Conservation (phyloP, 2,888 invertebrate species). For the Aphelenchoides bicaudatus region DNA sequence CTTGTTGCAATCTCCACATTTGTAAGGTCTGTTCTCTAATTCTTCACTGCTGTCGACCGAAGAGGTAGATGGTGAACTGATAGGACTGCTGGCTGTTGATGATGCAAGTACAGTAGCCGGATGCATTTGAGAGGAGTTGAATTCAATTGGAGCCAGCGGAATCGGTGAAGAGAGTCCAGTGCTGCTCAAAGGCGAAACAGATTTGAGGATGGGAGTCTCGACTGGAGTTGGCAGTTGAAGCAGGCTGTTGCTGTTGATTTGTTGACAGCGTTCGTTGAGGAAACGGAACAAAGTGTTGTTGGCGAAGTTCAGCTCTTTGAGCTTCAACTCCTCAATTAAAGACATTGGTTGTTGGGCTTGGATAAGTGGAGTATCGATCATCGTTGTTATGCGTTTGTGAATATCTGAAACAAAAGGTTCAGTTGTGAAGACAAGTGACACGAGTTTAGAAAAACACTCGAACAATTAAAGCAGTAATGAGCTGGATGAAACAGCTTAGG, state of each 20-base stretch:
- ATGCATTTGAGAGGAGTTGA: no score
- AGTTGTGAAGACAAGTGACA: no score
- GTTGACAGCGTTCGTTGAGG: neutral
- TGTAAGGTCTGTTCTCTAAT: slow-evolving; percentile 18
- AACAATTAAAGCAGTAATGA: no score
- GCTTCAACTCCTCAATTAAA: slow-evolving; percentile 1
- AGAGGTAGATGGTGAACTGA: slow-evolving; percentile 10
- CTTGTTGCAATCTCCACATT: slow-evolving; percentile 18
- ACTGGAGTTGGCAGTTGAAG: neutral
- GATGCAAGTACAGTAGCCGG: neutral
- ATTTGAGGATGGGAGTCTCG: no score
- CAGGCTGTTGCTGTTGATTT: neutral
- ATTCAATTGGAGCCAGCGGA: no score
- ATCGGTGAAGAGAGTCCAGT: neutral
- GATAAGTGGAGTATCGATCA: neutral
- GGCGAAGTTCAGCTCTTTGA: neutral
- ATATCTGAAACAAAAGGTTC: no score
- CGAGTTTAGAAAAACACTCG: no score
- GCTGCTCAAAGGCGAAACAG: neutral
- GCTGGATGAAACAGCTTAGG: no score
- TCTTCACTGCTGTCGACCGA: slow-evolving; percentile 11
- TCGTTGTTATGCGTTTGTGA: no score
- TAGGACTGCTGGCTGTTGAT: neutral
- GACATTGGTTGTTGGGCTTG: neutral
- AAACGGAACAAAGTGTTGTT: neutral